Evolutionary conservation across 2,888 invertebrate genomes (phyloP), one percentile per base, ranked within the genome.

Genomic region (Teleiodes luculella): DNA sequence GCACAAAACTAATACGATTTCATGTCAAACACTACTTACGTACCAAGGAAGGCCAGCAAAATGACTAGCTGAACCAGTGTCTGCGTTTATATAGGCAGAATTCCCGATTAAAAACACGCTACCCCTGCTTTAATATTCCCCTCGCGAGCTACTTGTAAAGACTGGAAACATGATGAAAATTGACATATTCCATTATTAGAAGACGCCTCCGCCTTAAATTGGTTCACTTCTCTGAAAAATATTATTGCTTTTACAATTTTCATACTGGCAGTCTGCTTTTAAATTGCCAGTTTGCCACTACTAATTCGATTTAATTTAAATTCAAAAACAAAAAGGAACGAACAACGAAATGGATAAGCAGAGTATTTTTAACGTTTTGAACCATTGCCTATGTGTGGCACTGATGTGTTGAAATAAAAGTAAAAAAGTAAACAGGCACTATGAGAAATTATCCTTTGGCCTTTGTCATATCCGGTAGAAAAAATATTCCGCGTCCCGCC

Each of bases 51-150:
- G 53, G 49, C 54, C 60, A 52, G 53, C 46, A 62, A 71, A 86
- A 76, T 84, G 79, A 63, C 57, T 50, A 53, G 18, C 16, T 56
- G 56, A 61, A 66, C 63, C 57, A 62, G 61, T 64, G 60, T 68
- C 55, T 53, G 57, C 65, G 57, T 68, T 81, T 87, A 74, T 88
- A 86, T 83, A 85, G 65, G 54, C 57, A 62, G 57, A 56, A 56
- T 62, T 59, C 64, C 69, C 66, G 49, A 54, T 65, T 61, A 68
- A 80, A 78, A 82, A 83, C 74, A 67, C 66, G 63, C 70, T 70
- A 76, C 77, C 84, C 81, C 86, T 82, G 78, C 65, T 80, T 88
- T 86, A 88, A 87, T 88, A 89, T 89, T 88, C 88, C 80, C 80
- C 83, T 74, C 68, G 65, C 53, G 63, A 63, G 67, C 69, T 53